Conservation (phyloP, 2,888 invertebrate species). For the Mayetiola destructor region DNA sequence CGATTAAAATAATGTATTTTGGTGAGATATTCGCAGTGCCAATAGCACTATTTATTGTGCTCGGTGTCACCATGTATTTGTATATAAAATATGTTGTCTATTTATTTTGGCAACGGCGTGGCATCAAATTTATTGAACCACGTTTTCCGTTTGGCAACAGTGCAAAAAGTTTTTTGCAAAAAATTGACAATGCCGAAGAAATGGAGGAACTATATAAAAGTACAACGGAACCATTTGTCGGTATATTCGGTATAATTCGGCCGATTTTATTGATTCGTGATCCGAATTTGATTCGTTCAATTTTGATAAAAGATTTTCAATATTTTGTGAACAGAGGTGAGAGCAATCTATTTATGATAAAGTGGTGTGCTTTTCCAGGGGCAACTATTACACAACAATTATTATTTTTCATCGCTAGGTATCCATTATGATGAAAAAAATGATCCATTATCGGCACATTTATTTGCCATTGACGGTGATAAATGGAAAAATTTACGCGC, state of each 20-base stretch:
- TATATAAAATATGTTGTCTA: not conserved
- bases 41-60: not conserved
- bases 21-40: not conserved
- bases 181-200: not conserved
- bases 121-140: not conserved
- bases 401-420: constrained; percentile 51
- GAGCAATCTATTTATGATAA: not conserved
- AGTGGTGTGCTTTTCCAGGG: not conserved
- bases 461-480: constrained; percentile 41
- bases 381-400: constrained; percentile 40
- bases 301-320: constrained; percentile 47
- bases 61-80: too few relatives aligned
- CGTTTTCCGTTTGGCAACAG: not conserved
- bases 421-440: constrained; percentile 40
- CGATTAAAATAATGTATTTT: too few relatives aligned
- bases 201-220: constrained; percentile 43
- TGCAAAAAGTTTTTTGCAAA: not conserved
- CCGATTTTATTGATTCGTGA: constrained; percentile 47
- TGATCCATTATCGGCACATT: constrained; percentile 41
- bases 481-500: constrained; percentile 44
- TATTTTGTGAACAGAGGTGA: constrained; percentile 36
- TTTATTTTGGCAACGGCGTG: not conserved
- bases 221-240: constrained; percentile 33
- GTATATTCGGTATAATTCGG: constrained; percentile 46
- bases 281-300: constrained; percentile 44